phyloP scores from a whole-genome alignment of 2,797 vertebrate species.

The Epinephelus awoara region DNA sequence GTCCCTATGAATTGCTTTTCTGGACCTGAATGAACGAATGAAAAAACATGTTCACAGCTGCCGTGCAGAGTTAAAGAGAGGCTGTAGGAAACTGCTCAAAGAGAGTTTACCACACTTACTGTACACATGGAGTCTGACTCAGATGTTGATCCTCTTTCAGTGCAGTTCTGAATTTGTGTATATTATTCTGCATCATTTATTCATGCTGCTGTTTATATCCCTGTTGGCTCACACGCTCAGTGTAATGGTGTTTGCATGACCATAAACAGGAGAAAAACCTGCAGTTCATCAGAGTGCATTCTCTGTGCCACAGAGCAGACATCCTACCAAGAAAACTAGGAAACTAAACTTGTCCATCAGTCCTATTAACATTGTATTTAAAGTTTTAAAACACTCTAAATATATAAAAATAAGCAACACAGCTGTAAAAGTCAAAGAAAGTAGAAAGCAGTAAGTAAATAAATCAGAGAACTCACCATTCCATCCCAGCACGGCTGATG shows the following conservation, averaged over 20 bases:
- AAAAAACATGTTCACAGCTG: constrained; percentile 5
- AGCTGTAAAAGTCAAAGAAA: constrained; percentile 19
- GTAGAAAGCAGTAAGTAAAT: neutral
- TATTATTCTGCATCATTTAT: neutral
- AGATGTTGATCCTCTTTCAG: neutral
- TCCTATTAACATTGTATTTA: neutral
- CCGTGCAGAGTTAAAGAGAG: neutral
- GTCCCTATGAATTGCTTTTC: neutral
- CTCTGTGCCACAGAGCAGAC: neutral
- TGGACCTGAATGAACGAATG: neutral
- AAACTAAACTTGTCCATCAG: neutral
- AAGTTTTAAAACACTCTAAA: neutral
- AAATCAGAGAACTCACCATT: constrained; percentile 91
- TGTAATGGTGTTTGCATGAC: constrained; percentile 12
- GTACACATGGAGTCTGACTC: constrained; percentile 13
- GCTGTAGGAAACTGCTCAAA: neutral
- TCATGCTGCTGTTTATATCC: neutral
- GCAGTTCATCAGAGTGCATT: neutral
- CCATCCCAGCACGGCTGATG: constrained; percentile 92
- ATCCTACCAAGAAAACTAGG: neutral
- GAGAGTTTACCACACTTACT: neutral
- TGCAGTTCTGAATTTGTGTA: neutral
- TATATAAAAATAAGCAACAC: neutral
- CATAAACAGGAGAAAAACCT: constrained; percentile 3
- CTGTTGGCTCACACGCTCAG: neutral